A percentile compares a stretch with the other conserved stretches of the same genome.
phyloP scores from a whole-genome alignment of 2,113 vertebrate species.

The Synodontis membranacea region DNA sequence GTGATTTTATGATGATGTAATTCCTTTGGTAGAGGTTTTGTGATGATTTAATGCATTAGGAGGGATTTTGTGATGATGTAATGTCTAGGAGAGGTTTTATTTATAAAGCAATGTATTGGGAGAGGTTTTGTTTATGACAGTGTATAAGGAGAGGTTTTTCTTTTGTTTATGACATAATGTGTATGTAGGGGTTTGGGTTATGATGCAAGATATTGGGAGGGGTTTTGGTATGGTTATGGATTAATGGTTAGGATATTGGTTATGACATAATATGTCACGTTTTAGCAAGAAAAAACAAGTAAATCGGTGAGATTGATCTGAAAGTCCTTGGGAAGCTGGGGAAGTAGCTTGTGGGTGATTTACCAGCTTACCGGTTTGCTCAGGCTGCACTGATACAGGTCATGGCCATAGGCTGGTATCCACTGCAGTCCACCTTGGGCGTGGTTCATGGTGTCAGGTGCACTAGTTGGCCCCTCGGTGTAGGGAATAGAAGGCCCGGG shows the following conservation, averaged over 20 bases:
- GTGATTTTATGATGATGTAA: not conserved
- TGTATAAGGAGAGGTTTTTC: not conserved
- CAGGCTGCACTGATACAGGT: conserved; percentile 93
- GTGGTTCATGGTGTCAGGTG: conserved; percentile 87
- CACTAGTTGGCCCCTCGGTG: conserved; percentile 91
- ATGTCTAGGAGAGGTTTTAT: not conserved
- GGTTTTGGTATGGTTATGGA: not conserved
- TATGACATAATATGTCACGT: not conserved
- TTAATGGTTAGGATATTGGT: not conserved
- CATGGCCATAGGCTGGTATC: conserved; percentile 89
- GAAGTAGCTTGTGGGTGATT: not conserved
- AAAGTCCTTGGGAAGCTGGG: not conserved
- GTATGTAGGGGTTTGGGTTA: not conserved
- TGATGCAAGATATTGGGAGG: not conserved
- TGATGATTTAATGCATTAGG: not conserved
- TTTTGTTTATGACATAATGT: not conserved
- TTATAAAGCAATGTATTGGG: not conserved
- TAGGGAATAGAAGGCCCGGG: conserved; percentile 85
- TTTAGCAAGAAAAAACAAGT: too few species aligned
- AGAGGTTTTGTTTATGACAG: too few species aligned
- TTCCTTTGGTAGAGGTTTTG: not conserved
- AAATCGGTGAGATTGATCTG: not conserved
- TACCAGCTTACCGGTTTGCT: conserved; percentile 85
- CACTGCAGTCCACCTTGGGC: conserved; percentile 86
- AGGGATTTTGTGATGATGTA: not conserved